Percentiles rank a stretch among this genome's conserved stretches.
These are phyloP conservation scores for Galbula dea DNA, from an alignment of 2,113 vertebrate genomes.

Conservation along the genomic window DNA sequence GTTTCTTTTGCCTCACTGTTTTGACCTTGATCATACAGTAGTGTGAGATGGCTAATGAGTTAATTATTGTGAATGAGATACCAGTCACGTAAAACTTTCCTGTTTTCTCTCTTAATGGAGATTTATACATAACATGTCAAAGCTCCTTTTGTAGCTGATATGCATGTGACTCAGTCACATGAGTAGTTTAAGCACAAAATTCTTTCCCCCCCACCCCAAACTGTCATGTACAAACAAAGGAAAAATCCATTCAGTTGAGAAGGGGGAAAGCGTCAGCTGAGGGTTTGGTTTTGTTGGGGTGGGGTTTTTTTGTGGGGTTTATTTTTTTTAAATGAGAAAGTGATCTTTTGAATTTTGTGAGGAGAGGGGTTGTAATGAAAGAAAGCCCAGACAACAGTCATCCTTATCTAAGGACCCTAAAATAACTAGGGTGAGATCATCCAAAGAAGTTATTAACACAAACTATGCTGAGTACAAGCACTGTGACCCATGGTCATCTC, in stretches of 20 bases:
- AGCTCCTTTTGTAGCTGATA: slow-evolving; percentile 46
- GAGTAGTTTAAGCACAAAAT: slow-evolving; percentile 50
- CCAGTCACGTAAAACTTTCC: slow-evolving; percentile 49
- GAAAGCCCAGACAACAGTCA: not conserved
- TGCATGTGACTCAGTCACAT: slow-evolving; percentile 47
- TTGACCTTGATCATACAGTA: not conserved
- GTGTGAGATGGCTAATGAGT: slow-evolving; percentile 32
- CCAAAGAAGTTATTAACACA: slow-evolving; percentile 12
- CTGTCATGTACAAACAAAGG: slow-evolving; percentile 41
- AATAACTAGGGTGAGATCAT: slow-evolving; percentile 20
- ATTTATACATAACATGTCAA: slow-evolving; percentile 40
- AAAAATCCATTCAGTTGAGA: slow-evolving; percentile 41
- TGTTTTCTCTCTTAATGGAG: slow-evolving; percentile 52
- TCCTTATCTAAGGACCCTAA: not conserved
- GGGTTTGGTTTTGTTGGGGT: not conserved
- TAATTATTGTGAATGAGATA: slow-evolving; percentile 44
- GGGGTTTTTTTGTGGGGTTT: accelerated
- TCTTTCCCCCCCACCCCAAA: not conserved
- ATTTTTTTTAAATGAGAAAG: not conserved
- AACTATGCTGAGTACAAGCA: not conserved
- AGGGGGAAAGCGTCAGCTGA: slow-evolving; percentile 16
- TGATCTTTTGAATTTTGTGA: not conserved
- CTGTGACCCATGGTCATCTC: slow-evolving; percentile 30
- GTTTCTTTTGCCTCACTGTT: not conserved
- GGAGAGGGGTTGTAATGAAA: not conserved